Evolutionary conservation across 2,888 invertebrate genomes (phyloP).

Genomic region (Lapara coniferarum): DNA sequence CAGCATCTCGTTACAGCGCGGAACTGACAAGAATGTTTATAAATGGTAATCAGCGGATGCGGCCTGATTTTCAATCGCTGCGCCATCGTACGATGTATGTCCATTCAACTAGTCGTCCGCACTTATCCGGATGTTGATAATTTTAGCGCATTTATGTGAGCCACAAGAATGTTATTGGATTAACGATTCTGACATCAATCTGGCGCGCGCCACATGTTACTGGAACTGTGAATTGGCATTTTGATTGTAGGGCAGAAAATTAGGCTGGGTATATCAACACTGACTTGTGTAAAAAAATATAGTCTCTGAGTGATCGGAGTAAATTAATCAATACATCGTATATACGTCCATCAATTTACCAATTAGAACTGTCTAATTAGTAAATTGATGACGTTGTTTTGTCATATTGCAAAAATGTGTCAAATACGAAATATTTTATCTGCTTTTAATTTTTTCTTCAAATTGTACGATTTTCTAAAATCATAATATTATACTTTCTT

Average conservation of each 20-base stretch:
- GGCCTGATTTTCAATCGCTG: slow-evolving; percentile 72
- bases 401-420: too few species aligned
- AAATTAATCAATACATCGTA: too few species aligned
- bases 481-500: too few species aligned
- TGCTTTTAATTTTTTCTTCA: too few species aligned
- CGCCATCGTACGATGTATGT: slow-evolving; percentile 55
- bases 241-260: not conserved
- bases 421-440: too few species aligned
- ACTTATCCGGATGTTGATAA: slow-evolving; percentile 64
- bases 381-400: too few species aligned
- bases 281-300: not conserved
- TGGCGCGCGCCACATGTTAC: slow-evolving; percentile 18
- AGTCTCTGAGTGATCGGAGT: too few species aligned
- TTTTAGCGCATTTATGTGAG: slow-evolving; percentile 58
- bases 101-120: slow-evolving; percentile 60
- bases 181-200: slow-evolving; percentile 42
- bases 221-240: slow-evolving; percentile 19
- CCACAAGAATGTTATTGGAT: slow-evolving; percentile 47
- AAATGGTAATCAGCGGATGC: slow-evolving; percentile 69
- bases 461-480: too few species aligned
- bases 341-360: too few species aligned
- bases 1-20: slow-evolving; percentile 38
- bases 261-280: not conserved
- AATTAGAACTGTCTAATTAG: too few species aligned
- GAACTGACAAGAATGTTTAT: slow-evolving; percentile 62